A percentile compares a stretch with the other conserved stretches of the same genome.
Conservation (phyloP, 2,113 vertebrate genomes). For the human (Homo sapiens) region GRCh38 chr22:26908501-26909000, state of each 20-base stretch:
- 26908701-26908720: rapidly evolving
- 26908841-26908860: neutral
- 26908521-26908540: neutral
- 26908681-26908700: no score
- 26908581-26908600: neutral
- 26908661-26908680: neutral
- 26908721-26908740: neutral
- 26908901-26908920: neutral
- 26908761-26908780: rapidly evolving
- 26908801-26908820: neutral
- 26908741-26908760: neutral
- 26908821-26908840: neutral
- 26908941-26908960: neutral
- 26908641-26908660: neutral
- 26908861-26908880: neutral
- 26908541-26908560: neutral
- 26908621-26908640: neutral
- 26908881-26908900: neutral
- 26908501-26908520: neutral
- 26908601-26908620: neutral
- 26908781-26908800: neutral
- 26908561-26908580: neutral
- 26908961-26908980: no score
- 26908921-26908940: neutral
- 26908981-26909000: no score